Evolutionary conservation across 2,888 invertebrate species (phyloP), one percentile per base, ranked within the genome.

Genomic region (Ischnura elegans): DNA sequence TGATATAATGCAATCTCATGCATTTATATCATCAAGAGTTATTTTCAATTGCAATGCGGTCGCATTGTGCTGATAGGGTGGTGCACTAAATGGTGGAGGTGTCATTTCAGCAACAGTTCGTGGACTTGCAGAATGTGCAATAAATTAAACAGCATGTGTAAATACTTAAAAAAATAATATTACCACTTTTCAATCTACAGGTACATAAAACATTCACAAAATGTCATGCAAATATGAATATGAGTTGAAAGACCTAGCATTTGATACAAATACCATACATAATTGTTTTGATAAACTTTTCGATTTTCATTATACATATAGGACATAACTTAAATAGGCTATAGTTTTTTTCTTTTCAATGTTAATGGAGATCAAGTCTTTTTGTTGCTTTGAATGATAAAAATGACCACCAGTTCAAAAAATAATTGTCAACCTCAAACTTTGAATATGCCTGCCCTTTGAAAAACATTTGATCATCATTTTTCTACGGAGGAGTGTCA

Each of bases 191-290:
- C 29, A 36, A 76, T 36, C 76, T 76, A 76, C 76, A 76, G 76
- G 13, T 76, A 76, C 76, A 76, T 36, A 76, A 61, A 61, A 76
- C 29, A 76, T 76, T 76, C 76, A 76, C 76, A 76, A 76, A 76
- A 76, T 76, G n/a, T 0, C 76, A 76, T 76, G 76, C 76, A 76
- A 10, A 76, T 29, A 76, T 76, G 76, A 36, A 36, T 76, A 36
- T 76, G 76, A 10, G 13, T 76, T 36, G 2, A 76, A 76, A 13
- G 13, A 36, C 29, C 76, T 76, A 76, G 76, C 76, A 76, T 76
- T 76, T 76, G 76, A 76, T 76, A 76, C 76, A 76, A 76, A 76
- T 76, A 76, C 76, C 76, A 76, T n/a, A 36, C 76, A 76, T 29
- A 16, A 36, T 76, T 76, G 2, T 76, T 36, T 36, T 76, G 13